phyloP scores from a whole-genome alignment of 1,140 invertebrate species.

The Neodiprion virginianus region DNA sequence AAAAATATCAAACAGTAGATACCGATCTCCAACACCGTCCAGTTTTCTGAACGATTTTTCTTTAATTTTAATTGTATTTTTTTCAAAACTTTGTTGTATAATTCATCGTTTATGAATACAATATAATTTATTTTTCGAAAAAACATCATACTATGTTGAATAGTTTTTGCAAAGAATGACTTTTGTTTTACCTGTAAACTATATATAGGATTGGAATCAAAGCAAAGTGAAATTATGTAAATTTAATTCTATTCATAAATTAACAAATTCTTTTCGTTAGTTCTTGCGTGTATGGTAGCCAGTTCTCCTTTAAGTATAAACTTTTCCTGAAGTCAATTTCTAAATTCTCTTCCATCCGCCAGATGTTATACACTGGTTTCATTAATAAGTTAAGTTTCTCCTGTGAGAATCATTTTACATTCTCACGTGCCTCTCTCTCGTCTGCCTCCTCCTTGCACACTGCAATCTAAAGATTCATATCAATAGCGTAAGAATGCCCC shows the following conservation, averaged over 20 bases:
- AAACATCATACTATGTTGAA: neutral
- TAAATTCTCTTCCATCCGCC: neutral
- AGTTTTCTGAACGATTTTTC: no score
- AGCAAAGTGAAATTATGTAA: no score
- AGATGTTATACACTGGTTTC: slow-evolving; percentile 11
- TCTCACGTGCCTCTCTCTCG: neutral
- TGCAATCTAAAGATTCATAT: neutral
- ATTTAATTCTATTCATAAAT: no score
- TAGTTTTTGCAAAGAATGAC: no score
- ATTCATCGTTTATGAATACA: neutral
- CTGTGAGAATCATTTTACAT: slow-evolving; percentile 15
- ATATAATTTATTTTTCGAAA: neutral
- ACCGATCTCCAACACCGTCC: no score
- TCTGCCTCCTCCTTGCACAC: neutral
- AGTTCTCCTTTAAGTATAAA: neutral
- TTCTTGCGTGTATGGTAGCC: no score
- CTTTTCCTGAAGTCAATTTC: slow-evolving; percentile 8
- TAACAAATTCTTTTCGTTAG: no score
- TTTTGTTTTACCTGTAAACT: no score
- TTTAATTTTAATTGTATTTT: no score
- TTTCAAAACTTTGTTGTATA: neutral
- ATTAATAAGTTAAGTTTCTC: slow-evolving; percentile 16
- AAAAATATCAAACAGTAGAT: no score
- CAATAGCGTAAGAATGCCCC: slow-evolving; percentile 4
- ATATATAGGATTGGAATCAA: no score